Base-by-base conservation (phyloP, 2,113 vertebrate species). In the Pluvialis apricaria region DNA sequence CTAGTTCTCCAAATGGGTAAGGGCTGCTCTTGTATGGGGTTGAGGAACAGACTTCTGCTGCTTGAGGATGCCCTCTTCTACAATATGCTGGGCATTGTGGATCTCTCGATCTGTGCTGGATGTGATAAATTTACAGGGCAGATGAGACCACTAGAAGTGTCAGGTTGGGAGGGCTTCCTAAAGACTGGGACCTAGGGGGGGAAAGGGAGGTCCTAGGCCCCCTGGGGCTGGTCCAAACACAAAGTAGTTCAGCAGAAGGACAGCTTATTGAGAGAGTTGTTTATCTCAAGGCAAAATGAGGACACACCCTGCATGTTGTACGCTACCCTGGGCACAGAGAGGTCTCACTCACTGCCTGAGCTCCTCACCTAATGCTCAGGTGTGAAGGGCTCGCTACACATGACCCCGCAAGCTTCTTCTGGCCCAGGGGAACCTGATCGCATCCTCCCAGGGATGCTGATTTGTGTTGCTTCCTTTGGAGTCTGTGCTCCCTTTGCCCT, bases 241-340 rank as follows among this genome's bases (percentile, higher is more conserved):
- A 11, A 49, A 84, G 22, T 61, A 68, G 21, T 87, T 91, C 24
- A 86, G 55, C 72, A 62, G 51, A 73, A 75, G 69, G 26, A 47
- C 42, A 70, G 22, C 25, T 94, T 73, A 57, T 31, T 42, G 44
- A 49, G 49, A 82, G 24, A 66, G 12, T 51, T 85, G n/a, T 89
- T 93, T 93, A 24, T 88, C 61, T 79, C 52, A 36, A 91, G 54
- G 51, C 15, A 93, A 91, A 88, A 84, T 44, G 51, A 79, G 34
- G 64, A 28, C 29, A 26, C 15, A 36, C 11, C 29, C 88, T 68
- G 36, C 38, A 34, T n/a, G 45, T 16, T 1, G 0, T 82, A 18
- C 3, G 3, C 10, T 16, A 7, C 4, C 5, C 45, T 69, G 40
- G 36, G 36, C 31, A 73, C 51, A 75, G 42, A 85, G 49, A 64